Conservation (phyloP, 35 echinoderm and acorn worm genomes). For the Hemicentrotus pulcherrimus region DNA sequence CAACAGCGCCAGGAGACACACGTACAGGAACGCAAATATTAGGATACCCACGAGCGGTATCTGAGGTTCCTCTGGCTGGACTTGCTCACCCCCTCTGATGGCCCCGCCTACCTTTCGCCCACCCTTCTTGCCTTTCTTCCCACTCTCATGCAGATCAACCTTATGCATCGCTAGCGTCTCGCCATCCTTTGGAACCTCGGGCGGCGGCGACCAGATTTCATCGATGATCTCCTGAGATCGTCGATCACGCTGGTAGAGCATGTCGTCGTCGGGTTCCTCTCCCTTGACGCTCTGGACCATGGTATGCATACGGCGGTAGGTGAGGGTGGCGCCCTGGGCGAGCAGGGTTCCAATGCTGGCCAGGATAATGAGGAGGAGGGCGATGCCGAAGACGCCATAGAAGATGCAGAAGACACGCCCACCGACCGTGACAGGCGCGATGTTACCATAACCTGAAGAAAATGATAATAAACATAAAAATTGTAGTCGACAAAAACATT, state of each 20-base stretch:
- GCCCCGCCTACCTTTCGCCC: not conserved
- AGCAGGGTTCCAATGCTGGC: slow-evolving; percentile 77
- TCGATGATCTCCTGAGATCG: slow-evolving; percentile 34
- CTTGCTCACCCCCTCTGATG: slow-evolving; percentile 36
- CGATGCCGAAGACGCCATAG: slow-evolving; percentile 91
- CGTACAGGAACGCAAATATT: slow-evolving; percentile 81
- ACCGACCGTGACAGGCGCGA: slow-evolving; percentile 69
- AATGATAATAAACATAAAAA: slow-evolving; percentile 29
- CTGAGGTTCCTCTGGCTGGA: slow-evolving; percentile 50
- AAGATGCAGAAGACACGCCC: slow-evolving; percentile 90
- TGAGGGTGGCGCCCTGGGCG: slow-evolving; percentile 72
- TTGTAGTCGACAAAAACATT: not conserved
- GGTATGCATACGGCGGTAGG: slow-evolving; percentile 61
- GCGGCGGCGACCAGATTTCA: slow-evolving; percentile 26
- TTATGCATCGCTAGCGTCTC: not conserved
- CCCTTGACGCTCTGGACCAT: slow-evolving; percentile 45
- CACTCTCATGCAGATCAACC: slow-evolving; percentile 43
- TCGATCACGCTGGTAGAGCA: not conserved
- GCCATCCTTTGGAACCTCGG: not conserved
- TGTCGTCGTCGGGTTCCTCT: not conserved
- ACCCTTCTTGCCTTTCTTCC: slow-evolving; percentile 34
- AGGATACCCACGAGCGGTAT: slow-evolving; percentile 78
- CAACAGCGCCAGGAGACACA: slow-evolving; percentile 68
- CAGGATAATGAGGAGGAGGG: slow-evolving; percentile 69
- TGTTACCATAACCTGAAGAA: slow-evolving; percentile 85